These are phyloP conservation scores for Amiota mariae DNA, from an alignment of 2,888 invertebrate species.

Conservation along the genomic window DNA sequence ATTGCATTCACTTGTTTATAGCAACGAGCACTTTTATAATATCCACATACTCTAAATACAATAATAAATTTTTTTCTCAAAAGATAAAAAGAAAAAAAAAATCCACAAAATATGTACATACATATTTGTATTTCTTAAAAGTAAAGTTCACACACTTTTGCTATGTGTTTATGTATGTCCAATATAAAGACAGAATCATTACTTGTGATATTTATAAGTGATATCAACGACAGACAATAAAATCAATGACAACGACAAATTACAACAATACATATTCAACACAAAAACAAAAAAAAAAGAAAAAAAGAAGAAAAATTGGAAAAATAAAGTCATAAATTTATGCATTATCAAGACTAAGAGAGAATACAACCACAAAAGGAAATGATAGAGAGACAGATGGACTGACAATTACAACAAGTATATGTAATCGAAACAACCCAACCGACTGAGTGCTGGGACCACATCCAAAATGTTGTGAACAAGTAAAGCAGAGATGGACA, in stretches of 20 bases:
- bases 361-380: slow-evolving; percentile 10
- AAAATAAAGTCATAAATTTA: slow-evolving; percentile 32
- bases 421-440: neutral
- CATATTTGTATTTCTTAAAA: neutral
- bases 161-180: neutral
- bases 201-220: neutral
- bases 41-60: no score
- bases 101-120: neutral
- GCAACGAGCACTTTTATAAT: no score
- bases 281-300: no score
- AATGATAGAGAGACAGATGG: slow-evolving; percentile 23
- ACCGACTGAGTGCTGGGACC: no score
- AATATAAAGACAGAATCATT: neutral
- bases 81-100: neutral
- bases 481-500: no score
- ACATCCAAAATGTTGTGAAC: no score
- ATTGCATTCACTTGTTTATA: no score
- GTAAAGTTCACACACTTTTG: neutral
- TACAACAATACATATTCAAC: slow-evolving; percentile 26
- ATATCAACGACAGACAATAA: slow-evolving; percentile 1
- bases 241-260: slow-evolving; percentile 30
- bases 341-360: slow-evolving; percentile 30
- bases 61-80: neutral
- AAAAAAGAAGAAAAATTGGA: neutral
- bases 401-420: slow-evolving; percentile 12